Evolutionary conservation across 2,888 invertebrate species (phyloP), one percentile per base, ranked within the genome.

Genomic region (Leptinotarsa peninsularis): DNA sequence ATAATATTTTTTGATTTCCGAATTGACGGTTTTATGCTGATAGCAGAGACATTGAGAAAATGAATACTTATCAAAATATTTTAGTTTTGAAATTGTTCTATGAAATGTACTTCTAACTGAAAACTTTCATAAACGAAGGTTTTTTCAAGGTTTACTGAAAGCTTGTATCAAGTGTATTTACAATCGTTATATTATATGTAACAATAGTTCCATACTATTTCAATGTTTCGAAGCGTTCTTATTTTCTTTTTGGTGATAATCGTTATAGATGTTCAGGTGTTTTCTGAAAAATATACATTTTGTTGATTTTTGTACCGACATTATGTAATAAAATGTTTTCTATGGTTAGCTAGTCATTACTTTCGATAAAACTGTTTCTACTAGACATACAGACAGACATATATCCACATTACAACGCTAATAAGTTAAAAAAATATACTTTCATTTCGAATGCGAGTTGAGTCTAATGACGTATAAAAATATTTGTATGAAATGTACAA

Each of bases 161-260:
- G 73, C 76, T 76, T 76, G 76, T 74, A 76, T 76, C 76, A 76
- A 76, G 76, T 76, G 71, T 76, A 71, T n/a, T 66, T 58, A 49
- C 68, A 18, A 67, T 69, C 54, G 71, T 71, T 75, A 71, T 68
- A 67, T 71, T 67, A 67, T 68, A 63, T 75, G 71, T 75, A 63
- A 75, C 66, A 71, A 43, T 52, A 58, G 23, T 23, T 27, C 18
- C 4, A 15, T 18, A 58, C 58, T 58, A 7, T 18, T 58, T 74
- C 71, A 67, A 74, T 74, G 74, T 74, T 71, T 14, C 52, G 67
- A 71, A 56, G 71, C 63, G 13, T 33, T 63, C 33, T 63, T 63
- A 43, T 63, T 52, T 52, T 52, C 7, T 23, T 49, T 49, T 66
- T 66, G 14, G 49, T 67, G 50, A 52, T 27, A 60, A 71, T 58